Evolutionary conservation across 2,113 vertebrate species (phyloP).

Genomic region (Acanthochromis polyacanthus): DNA sequence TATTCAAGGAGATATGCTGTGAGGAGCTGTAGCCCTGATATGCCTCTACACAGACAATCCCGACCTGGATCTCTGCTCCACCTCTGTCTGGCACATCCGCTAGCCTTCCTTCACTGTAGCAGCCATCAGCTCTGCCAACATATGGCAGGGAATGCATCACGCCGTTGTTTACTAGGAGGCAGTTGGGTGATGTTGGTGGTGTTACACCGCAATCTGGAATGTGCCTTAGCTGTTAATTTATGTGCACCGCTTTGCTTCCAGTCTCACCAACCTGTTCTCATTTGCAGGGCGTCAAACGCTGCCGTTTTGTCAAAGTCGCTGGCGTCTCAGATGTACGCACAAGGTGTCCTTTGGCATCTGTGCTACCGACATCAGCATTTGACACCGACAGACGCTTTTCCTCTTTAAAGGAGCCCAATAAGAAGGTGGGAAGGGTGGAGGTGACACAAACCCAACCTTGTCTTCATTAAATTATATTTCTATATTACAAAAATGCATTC

Average conservation of each 20-base stretch:
- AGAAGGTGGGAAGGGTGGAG: too few species aligned
- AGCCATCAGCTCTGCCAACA: slow-evolving; percentile 41
- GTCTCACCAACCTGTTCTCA: not conserved
- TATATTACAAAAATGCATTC: too few species aligned
- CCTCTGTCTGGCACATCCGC: slow-evolving; percentile 54
- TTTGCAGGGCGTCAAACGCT: too few species aligned
- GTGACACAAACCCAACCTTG: too few species aligned
- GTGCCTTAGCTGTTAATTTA: slow-evolving; percentile 59
- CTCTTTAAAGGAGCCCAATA: too few species aligned
- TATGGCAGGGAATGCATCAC: slow-evolving; percentile 42
- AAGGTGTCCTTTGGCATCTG: too few species aligned
- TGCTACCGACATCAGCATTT: too few species aligned
- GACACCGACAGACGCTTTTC: too few species aligned
- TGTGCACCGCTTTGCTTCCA: slow-evolving; percentile 3
- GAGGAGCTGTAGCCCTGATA: slow-evolving; percentile 47
- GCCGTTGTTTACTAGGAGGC: slow-evolving; percentile 39
- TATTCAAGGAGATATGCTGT: slow-evolving; percentile 70
- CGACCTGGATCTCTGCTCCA: slow-evolving; percentile 74
- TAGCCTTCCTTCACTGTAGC: slow-evolving; percentile 27
- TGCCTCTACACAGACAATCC: slow-evolving; percentile 53
- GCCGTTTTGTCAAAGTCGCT: too few species aligned
- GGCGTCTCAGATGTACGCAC: too few species aligned
- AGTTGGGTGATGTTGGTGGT: slow-evolving; percentile 16
- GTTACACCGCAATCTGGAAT: slow-evolving; percentile 35
- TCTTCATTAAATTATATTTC: too few species aligned